A percentile compares a stretch with the other conserved stretches of the same genome.
phyloP scores from a whole-genome alignment of 1,140 invertebrate species.

The Muscidifurax raptorellus region DNA sequence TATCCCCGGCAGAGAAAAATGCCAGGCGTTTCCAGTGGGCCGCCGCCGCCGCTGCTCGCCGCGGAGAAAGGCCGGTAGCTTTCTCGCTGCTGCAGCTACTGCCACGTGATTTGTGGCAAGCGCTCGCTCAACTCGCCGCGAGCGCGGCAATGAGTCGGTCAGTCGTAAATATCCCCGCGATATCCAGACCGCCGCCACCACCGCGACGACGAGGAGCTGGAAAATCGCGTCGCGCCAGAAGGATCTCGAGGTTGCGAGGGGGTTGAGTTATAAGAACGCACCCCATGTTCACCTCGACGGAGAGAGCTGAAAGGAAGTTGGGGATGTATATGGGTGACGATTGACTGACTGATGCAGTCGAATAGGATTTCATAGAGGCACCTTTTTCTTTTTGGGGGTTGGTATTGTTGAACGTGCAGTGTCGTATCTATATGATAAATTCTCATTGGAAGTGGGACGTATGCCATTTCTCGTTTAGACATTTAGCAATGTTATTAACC shows the following conservation, averaged over 20 bases:
- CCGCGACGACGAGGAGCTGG: not conserved
- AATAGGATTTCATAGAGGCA: no score
- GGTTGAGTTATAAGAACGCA: not conserved
- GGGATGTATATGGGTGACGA: not conserved
- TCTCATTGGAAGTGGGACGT: no score
- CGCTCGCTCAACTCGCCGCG: slow-evolving; percentile 71
- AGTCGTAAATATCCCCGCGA: slow-evolving; percentile 73
- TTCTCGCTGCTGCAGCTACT: slow-evolving; percentile 59
- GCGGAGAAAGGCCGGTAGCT: slow-evolving; percentile 72
- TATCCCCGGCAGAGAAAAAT: slow-evolving; percentile 74
- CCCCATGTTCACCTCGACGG: not conserved
- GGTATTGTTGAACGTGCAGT: no score
- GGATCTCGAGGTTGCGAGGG: slow-evolving; percentile 48
- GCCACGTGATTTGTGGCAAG: slow-evolving; percentile 73
- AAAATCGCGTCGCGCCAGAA: slow-evolving; percentile 34
- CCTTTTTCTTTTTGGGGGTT: no score
- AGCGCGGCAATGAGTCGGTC: slow-evolving; percentile 73
- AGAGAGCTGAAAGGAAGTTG: not conserved
- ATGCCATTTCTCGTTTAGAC: no score
- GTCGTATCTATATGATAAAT: no score
- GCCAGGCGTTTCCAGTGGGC: slow-evolving; percentile 69
- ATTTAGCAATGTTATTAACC: no score
- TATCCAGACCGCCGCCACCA: not conserved
- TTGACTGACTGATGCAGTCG: not conserved
- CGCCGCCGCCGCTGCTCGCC: slow-evolving; percentile 52